phyloP scores from a whole-genome alignment of 2,113 vertebrate species.

The Oostethus manadensis region DNA sequence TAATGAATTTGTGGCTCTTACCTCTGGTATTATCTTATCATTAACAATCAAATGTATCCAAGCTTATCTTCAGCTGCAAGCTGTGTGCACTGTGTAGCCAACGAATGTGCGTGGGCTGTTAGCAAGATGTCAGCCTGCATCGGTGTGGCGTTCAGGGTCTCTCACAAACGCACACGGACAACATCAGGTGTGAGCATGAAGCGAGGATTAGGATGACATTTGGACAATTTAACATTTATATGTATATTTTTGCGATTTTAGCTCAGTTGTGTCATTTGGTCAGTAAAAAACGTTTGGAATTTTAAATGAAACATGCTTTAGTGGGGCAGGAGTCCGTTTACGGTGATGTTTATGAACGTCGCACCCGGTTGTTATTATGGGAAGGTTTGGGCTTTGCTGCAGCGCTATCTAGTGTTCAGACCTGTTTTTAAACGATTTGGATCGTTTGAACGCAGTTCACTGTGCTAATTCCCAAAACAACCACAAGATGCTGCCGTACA shows the following conservation, averaged over 20 bases:
- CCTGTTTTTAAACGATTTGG: background rate
- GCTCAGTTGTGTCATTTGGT: no score
- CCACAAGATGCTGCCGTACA: conserved; percentile 45
- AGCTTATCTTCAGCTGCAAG: background rate
- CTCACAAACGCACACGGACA: no score
- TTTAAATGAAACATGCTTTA: no score
- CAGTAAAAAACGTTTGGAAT: no score
- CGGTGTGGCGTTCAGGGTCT: no score
- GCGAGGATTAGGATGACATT: no score
- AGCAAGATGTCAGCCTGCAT: background rate
- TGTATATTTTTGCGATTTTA: no score
- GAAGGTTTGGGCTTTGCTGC: background rate
- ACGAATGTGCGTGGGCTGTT: background rate
- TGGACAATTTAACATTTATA: no score
- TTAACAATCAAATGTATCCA: background rate
- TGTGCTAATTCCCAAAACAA: conserved; percentile 10
- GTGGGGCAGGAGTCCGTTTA: background rate
- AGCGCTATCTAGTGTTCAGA: conserved; percentile 14
- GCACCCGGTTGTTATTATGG: background rate
- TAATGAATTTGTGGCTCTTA: background rate
- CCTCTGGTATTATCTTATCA: background rate
- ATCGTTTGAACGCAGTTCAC: background rate
- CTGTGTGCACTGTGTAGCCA: background rate
- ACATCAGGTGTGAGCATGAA: no score
- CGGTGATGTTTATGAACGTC: conserved; percentile 18